Percentiles rank a stretch among this genome's conserved stretches.
Conservation (phyloP, 2,797 vertebrate genomes). For the Aotus griseimembra region DNA sequence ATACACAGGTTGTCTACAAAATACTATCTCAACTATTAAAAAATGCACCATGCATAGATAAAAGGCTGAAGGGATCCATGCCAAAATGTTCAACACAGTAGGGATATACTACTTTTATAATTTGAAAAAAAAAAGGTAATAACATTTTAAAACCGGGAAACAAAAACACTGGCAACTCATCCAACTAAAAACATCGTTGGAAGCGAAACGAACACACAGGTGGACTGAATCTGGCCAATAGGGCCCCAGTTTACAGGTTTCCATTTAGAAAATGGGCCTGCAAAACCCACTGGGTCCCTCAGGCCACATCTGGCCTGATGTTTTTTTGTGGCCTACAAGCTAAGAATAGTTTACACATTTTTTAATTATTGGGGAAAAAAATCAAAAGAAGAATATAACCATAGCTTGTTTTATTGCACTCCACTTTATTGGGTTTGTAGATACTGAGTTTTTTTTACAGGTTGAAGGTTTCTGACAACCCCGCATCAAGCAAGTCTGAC, state of each 20-base stretch:
- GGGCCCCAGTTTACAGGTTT: background rate
- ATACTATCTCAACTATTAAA: background rate
- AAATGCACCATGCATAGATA: background rate
- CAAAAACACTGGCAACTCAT: background rate
- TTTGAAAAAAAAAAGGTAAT: background rate
- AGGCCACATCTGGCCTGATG: background rate
- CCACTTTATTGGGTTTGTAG: background rate
- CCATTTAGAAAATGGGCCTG: constrained; percentile 4
- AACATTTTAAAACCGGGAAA: constrained; percentile 13
- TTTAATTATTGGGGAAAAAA: constrained; percentile 27
- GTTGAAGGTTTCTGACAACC: background rate
- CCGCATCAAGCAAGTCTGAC: background rate
- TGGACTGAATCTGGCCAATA: background rate
- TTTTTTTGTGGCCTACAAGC: background rate
- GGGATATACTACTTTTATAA: background rate
- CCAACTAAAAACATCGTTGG: constrained; percentile 5
- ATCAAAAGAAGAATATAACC: background rate
- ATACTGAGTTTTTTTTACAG: background rate
- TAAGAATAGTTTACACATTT: background rate
- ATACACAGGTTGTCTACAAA: constrained; percentile 1
- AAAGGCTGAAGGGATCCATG: background rate
- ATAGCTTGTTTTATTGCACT: background rate
- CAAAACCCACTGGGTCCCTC: background rate
- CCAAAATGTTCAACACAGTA: background rate
- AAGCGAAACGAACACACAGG: background rate